Conservation (phyloP, 2,888 invertebrate species). For the Agonopterix arenella region DNA sequence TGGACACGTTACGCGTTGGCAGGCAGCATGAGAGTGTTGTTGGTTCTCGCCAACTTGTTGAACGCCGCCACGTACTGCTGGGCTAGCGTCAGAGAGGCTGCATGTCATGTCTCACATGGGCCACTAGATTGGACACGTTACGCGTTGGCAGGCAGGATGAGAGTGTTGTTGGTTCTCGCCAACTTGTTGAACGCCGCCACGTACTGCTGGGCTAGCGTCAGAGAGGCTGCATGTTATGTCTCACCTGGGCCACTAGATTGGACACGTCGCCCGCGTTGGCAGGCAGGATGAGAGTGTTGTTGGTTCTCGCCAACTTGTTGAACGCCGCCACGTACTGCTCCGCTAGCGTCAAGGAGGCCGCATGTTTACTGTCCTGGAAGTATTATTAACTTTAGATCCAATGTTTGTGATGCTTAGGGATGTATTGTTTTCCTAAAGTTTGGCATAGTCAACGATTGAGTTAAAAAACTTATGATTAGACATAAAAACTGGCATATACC, state of each 20-base stretch:
- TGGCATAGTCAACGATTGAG: no score
- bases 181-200: constrained; percentile 95
- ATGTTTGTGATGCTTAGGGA: no score
- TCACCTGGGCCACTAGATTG: constrained; percentile 87
- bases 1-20: constrained; percentile 88
- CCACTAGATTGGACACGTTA: constrained; percentile 86
- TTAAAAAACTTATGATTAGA: no score
- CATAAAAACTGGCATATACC: no score
- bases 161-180: constrained; percentile 95
- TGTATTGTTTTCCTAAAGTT: no score
- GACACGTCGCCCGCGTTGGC: constrained; percentile 91
- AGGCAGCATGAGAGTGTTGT: constrained; percentile 96
- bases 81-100: constrained; percentile 94
- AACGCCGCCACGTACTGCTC: constrained; percentile 98
- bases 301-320: constrained; percentile 92
- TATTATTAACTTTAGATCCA: neutral
- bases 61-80: constrained; percentile 98
- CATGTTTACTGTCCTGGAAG: constrained; percentile 86
- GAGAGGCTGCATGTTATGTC: neutral
- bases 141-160: constrained; percentile 94
- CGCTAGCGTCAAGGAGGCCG: constrained; percentile 94
- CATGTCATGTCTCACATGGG: constrained; percentile 85
- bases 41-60: constrained; percentile 92
- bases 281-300: constrained; percentile 96
- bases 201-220: constrained; percentile 97